Conservation (phyloP, 2,797 vertebrate genomes). For the Acipenser oxyrinchus region DNA sequence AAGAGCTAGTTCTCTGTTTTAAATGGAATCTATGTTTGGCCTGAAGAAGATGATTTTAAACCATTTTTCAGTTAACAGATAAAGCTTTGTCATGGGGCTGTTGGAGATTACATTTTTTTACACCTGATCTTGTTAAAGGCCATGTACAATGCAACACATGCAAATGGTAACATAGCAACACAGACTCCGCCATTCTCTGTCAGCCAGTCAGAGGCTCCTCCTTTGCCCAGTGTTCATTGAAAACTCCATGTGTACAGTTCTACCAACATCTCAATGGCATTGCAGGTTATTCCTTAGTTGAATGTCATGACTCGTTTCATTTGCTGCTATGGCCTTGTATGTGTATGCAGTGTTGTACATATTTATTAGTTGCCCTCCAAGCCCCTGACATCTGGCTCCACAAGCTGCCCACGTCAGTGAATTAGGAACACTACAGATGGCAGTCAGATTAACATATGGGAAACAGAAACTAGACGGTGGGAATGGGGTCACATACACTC, state of each 20-base stretch:
- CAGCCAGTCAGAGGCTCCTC: neutral
- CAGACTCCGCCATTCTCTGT: too few species aligned
- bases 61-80: too few species aligned
- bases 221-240: neutral
- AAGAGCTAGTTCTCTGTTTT: too few species aligned
- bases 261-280: neutral
- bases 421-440: conserved; percentile 29
- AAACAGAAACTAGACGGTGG: neutral
- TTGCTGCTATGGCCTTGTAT: neutral
- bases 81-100: too few species aligned
- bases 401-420: conserved; percentile 15
- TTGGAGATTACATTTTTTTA: too few species aligned
- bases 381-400: conserved; percentile 31
- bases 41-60: too few species aligned
- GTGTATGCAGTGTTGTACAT: neutral
- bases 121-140: too few species aligned
- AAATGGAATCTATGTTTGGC: too few species aligned
- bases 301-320: neutral
- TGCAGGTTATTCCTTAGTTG: neutral
- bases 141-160: too few species aligned
- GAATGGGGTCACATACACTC: neutral
- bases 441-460: conserved; percentile 36
- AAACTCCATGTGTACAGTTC: neutral
- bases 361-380: conserved; percentile 1
- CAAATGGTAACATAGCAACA: too few species aligned